Evolutionary conservation across 2,113 vertebrate genomes (phyloP).

Genomic region (Vidua macroura): DNA sequence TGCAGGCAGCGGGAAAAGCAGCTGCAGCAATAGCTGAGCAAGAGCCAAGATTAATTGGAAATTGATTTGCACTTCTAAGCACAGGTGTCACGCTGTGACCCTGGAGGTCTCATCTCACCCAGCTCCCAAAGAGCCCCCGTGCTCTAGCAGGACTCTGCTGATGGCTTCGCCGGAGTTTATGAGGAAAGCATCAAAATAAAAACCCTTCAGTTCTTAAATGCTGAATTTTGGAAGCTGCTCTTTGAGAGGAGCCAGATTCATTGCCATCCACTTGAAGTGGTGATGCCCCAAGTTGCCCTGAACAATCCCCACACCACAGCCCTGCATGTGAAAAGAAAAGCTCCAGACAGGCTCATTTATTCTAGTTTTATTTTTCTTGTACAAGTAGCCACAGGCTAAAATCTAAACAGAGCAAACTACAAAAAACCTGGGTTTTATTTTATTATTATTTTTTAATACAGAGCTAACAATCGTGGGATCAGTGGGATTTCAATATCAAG

Average conservation of each 20-base stretch:
- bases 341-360: slow-evolving; percentile 31
- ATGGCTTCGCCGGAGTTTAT: background rate
- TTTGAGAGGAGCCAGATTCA: background rate
- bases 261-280: fast-evolving
- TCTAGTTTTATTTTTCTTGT: slow-evolving; percentile 64
- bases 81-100: background rate
- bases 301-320: background rate
- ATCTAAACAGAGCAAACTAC: slow-evolving; percentile 70
- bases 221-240: background rate
- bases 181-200: background rate
- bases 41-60: background rate
- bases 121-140: background rate
- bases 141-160: background rate
- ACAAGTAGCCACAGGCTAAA: slow-evolving; percentile 72
- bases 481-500: slow-evolving; percentile 62
- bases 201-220: background rate
- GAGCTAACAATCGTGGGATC: slow-evolving; percentile 58
- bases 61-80: background rate
- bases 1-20: background rate
- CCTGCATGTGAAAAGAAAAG: background rate
- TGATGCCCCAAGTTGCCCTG: fast-evolving
- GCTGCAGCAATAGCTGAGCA: background rate
- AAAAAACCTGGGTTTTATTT: slow-evolving; percentile 17
- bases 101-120: background rate
- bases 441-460: slow-evolving; percentile 44